Conservation (phyloP, 2,113 vertebrate genomes). For the Hassar affinis region DNA sequence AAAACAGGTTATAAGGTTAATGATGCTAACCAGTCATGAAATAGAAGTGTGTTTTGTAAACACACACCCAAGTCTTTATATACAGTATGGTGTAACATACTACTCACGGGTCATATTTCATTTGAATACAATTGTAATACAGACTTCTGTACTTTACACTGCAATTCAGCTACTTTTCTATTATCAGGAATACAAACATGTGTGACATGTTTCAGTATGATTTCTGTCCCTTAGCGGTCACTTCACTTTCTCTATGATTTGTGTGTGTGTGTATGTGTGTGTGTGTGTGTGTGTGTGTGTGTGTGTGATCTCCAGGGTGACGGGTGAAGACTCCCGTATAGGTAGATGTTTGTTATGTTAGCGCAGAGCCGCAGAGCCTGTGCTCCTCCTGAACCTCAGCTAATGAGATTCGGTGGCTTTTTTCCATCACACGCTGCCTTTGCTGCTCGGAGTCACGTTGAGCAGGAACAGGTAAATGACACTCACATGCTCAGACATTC, state of each 20-base stretch:
- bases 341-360: background rate
- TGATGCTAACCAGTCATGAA: background rate
- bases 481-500: background rate
- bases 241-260: background rate
- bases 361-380: background rate
- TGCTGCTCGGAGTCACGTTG: background rate
- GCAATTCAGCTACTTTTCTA: background rate
- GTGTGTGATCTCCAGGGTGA: conserved; percentile 11
- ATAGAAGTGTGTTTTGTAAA: no score
- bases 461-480: background rate
- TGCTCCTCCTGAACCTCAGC: background rate
- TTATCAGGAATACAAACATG: background rate
- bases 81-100: no score
- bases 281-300: background rate
- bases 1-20: no score
- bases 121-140: no score
- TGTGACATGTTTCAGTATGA: background rate
- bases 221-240: background rate
- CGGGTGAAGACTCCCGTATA: conserved; percentile 8
- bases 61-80: no score
- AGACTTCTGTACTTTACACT: no score
- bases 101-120: no score
- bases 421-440: background rate
- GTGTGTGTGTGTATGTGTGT: background rate
- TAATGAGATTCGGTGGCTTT: conserved; percentile 28